A percentile compares a stretch with the other conserved stretches of the same genome.
Evolutionary conservation across 1,140 invertebrate genomes (phyloP).

Genomic region (Drosophila jambulina): DNA sequence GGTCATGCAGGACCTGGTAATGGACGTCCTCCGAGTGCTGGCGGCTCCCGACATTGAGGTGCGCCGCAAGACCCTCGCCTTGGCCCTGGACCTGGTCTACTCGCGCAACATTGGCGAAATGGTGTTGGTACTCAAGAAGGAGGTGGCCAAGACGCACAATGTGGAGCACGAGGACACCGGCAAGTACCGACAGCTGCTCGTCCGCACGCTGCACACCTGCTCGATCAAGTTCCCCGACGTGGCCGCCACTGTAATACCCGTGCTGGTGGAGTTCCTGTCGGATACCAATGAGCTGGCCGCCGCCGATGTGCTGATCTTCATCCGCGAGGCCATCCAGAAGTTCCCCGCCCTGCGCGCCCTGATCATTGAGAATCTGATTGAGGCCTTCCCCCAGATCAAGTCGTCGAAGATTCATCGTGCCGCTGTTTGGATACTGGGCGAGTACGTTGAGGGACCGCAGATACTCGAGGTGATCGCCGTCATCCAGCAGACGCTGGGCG

Average conservation of each 20-base stretch:
- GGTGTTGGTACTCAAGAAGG: constrained; percentile 97
- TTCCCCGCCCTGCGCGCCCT: constrained; percentile 93
- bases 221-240: constrained; percentile 99
- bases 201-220: constrained; percentile 97
- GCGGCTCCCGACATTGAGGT: constrained; percentile 98
- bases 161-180: constrained; percentile 97
- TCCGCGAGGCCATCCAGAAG: constrained; percentile 97
- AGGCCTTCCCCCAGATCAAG: constrained; percentile 93
- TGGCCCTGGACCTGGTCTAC: constrained; percentile 97
- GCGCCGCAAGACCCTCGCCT: constrained; percentile 93
- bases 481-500: constrained; percentile 92
- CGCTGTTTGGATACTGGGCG: constrained; percentile 99
- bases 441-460: constrained; percentile 94
- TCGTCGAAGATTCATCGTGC: constrained; percentile 95
- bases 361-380: constrained; percentile 93
- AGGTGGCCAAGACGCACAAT: constrained; percentile 96
- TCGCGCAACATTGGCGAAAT: constrained; percentile 98
- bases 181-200: constrained; percentile 97
- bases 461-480: constrained; percentile 92
- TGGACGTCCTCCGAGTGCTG: constrained; percentile 98
- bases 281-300: constrained; percentile 98
- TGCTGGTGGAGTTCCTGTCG: constrained; percentile 97
- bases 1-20: constrained; percentile 98
- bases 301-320: constrained; percentile 96
- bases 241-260: constrained; percentile 96